Base-by-base conservation (phyloP, 2,888 invertebrate species). In the Colostygia pectinataria region DNA sequence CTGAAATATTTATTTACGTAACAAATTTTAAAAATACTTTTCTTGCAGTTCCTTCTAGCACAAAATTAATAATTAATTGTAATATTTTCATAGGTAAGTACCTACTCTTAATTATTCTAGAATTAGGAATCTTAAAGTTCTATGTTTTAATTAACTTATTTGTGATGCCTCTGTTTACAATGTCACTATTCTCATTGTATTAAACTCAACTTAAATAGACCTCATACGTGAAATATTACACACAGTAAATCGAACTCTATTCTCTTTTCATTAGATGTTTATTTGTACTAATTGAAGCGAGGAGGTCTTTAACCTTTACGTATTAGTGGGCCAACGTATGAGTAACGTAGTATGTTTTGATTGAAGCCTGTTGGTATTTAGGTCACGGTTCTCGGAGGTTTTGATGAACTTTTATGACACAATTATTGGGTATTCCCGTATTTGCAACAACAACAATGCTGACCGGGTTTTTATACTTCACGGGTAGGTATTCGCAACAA, bases 221-320 rank as follows among this genome's bases (percentile, higher is more conserved):
- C 37, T 48, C 37, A 43, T 53, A 47, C 25, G 27, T 45, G 38
- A 32, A 10, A 31, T 14, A 24, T 28, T 18, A 36, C 1, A 15
- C 33, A 40, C 13, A 13, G 43, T 29, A 64, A 68, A 50, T 40
- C 39, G 32, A 14, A 45, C 70, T 63, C 32, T 72, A 59, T n/a
- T 0, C 0, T 0, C 4, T 13, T 9, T 37, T 23, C 31, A 9
- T 10, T 54, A 72, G 75, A 50, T 59, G 65, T 45, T 63, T 55
- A 66, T 63, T 65, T 55, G 41, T 56, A 37, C 55, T 58, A 39
- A 57, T 48, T 13, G 20, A 33, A 10, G 48, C 37, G 34, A 43
- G 39, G 51, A 73, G 79, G 80, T 77, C 72, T 63, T 78, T 82
- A 80, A 84, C 82, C 87, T 79, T 76, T 76, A 73, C 74, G 73